These are phyloP conservation scores for Gobionotothen gibberifrons DNA, from an alignment of 2,797 vertebrate species.

Conservation along the genomic window DNA sequence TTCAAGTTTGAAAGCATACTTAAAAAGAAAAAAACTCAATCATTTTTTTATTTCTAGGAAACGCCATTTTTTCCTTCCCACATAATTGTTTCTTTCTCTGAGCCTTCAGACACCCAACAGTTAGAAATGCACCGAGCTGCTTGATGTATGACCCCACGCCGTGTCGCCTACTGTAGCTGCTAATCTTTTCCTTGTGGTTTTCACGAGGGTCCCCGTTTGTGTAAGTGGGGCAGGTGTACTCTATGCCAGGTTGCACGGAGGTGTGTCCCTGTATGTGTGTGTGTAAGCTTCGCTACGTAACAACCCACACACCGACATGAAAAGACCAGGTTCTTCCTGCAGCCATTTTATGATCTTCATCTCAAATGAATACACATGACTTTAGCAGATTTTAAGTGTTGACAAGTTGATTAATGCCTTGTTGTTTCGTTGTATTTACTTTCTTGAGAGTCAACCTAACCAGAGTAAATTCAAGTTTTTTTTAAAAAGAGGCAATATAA, in stretches of 20 bases:
- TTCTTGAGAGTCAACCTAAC: not conserved
- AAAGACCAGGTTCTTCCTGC: not conserved
- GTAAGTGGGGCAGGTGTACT: slow-evolving; percentile 32
- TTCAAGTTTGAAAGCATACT: no score
- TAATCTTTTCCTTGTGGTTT: slow-evolving; percentile 85
- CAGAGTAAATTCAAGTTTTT: not conserved
- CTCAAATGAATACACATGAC: not conserved
- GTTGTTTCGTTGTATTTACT: not conserved
- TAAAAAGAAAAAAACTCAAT: not conserved
- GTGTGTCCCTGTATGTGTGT: slow-evolving; percentile 25
- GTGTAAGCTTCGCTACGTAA: slow-evolving; percentile 8
- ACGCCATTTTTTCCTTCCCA: not conserved
- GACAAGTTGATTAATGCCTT: not conserved
- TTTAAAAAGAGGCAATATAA: not conserved
- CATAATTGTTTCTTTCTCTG: not conserved
- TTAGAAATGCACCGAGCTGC: not conserved
- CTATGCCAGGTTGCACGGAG: slow-evolving; percentile 6
- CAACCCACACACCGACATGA: slow-evolving; percentile 15
- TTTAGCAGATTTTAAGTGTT: slow-evolving; percentile 1
- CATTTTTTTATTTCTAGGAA: not conserved
- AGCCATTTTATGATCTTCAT: slow-evolving; percentile 1
- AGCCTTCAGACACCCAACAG: not conserved
- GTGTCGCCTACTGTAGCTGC: slow-evolving; percentile 21
- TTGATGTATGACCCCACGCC: slow-evolving; percentile 12
- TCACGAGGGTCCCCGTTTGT: slow-evolving; percentile 64